phyloP scores from a whole-genome alignment of 2,113 vertebrate genomes.

The Acinonyx jubatus region DNA sequence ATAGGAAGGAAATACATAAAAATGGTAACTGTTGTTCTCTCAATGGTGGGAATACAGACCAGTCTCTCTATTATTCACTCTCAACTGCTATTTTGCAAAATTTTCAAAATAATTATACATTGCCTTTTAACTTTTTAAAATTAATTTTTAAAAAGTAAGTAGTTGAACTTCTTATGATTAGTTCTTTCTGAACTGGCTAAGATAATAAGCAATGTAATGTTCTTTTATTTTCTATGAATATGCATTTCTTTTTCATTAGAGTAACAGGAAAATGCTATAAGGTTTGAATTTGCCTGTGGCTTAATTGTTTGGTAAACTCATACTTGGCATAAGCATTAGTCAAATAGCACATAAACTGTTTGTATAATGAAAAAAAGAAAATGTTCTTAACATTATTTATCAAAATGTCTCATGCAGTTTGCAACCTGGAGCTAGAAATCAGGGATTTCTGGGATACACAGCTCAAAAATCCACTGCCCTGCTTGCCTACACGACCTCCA shows the following conservation, averaged over 20 bases:
- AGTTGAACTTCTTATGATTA: background rate
- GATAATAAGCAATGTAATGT: background rate
- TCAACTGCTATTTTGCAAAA: constrained; percentile 25
- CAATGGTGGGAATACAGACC: background rate
- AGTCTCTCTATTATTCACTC: background rate
- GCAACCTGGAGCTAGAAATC: background rate
- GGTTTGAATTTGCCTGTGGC: constrained; percentile 20
- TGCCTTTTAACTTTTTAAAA: background rate
- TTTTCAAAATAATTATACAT: constrained; percentile 27
- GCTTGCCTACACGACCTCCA: background rate
- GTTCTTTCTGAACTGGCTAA: background rate
- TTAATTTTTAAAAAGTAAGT: background rate
- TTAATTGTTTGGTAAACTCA: constrained; percentile 40
- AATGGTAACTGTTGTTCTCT: background rate
- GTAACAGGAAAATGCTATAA: background rate
- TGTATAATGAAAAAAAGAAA: constrained; percentile 28
- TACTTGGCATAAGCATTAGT: constrained; percentile 18
- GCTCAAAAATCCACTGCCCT: background rate
- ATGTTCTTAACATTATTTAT: constrained; percentile 25
- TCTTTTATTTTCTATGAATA: constrained; percentile 4
- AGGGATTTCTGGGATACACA: background rate
- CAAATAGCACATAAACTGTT: background rate
- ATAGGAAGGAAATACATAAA: background rate
- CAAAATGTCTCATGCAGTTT: background rate
- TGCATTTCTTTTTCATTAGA: constrained; percentile 46